Base-by-base conservation (phyloP, 37 sponge, comb jelly and placozoan genomes). In the Oopsacas minuta region DNA sequence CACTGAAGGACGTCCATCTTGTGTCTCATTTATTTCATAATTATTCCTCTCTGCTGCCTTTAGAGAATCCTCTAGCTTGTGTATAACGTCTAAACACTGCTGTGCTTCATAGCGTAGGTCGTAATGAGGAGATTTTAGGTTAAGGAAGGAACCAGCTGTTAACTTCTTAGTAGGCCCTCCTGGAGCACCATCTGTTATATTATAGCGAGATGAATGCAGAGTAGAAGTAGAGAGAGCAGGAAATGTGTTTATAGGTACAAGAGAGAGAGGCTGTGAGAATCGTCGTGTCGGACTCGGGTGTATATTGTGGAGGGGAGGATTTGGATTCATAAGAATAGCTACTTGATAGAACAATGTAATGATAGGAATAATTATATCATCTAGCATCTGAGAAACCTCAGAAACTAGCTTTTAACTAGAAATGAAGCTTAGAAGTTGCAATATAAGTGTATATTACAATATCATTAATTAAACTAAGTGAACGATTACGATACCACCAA, bases 1-100 rank as follows among this genome's bases (percentile, higher is more conserved):
- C 38, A 93, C 86, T n/a, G 90, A 83, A 52, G 91, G 91, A 0
- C 91, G 89, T 5, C 84, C 39, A 36, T 10, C 61, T 0, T 37
- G 37, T 0, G 84, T 37, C 23, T 90, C 89, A 34, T 12, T 61
- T 25, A 61, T 61, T 5, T 61, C 75, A 34, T 61, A 61, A 34
- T 3, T 3, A 5, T 61, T 10, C 75, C 30, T 61, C 75, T 61
- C 75, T 3, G 75, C 75, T 12, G 30, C 7, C 30, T 12, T 3
- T 3, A 61, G 75, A 3, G 75, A 61, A 25, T 61, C 75, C 75
- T 61, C 75, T 34, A 61, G 75, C 30, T 61, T 61, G 75, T 61
- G 75, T 5, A 61, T 61, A 5, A 61, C 75, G 75, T 61, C 75
- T 34, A 61, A 34, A 12, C 75, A 61, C 75, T 61, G 75, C 75